phyloP scores from a whole-genome alignment of 1,140 invertebrate genomes.

The Drosophila oshimai region DNA sequence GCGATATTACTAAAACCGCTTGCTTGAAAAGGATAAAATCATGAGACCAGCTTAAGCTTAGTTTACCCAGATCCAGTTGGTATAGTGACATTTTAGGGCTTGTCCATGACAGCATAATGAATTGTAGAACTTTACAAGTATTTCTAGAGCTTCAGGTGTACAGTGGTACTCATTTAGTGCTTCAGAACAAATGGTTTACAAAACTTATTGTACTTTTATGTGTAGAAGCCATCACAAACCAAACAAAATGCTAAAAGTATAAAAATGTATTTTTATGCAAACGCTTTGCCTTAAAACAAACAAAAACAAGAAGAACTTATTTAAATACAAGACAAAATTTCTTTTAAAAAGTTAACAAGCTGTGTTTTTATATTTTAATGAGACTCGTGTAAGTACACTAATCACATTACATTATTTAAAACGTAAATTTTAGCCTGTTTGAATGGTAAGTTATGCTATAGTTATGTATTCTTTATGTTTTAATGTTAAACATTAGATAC shows the following conservation, averaged over 20 bases:
- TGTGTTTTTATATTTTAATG: neutral
- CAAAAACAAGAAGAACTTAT: conserved; percentile 24
- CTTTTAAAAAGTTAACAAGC: conserved; percentile 34
- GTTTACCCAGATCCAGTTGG: neutral
- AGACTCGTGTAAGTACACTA: neutral
- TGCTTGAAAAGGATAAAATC: neutral
- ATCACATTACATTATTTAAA: too few species aligned
- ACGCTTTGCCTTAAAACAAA: conserved; percentile 75
- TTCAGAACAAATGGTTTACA: conserved; percentile 59
- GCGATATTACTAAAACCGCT: neutral
- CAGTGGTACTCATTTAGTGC: conserved; percentile 39
- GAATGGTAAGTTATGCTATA: neutral
- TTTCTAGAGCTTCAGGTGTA: conserved; percentile 12
- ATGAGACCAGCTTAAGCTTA: neutral
- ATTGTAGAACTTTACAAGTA: conserved; percentile 18
- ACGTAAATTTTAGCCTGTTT: too few species aligned
- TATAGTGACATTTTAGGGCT: conserved; percentile 6
- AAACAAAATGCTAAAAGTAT: conserved; percentile 33
- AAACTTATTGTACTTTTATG: conserved; percentile 58
- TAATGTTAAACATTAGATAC: neutral
- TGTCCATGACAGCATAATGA: conserved; percentile 17
- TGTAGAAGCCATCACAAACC: conserved; percentile 34
- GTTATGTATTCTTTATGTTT: neutral
- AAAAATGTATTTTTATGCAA: conserved; percentile 79
- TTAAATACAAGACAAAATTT: conserved; percentile 55